A percentile compares a stretch with the other conserved stretches of the same genome.
Conservation (phyloP, 37 sponge, comb jelly and placozoan species). For the Aplysina aerophoba region DNA sequence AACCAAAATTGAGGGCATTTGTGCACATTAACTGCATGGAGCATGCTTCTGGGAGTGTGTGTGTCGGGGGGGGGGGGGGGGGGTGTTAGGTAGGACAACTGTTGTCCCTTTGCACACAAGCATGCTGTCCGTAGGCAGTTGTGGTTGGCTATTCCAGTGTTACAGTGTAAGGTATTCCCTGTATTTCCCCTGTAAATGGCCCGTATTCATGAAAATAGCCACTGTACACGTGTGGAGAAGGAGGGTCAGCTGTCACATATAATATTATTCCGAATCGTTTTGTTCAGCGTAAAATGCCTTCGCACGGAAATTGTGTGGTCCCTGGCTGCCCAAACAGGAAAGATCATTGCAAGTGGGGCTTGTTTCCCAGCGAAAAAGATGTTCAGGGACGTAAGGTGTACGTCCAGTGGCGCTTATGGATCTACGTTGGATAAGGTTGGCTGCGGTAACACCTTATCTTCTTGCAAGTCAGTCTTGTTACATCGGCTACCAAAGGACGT, state of each 20-base stretch:
- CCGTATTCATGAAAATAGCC: constrained; percentile 15
- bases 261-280: background rate
- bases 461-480: background rate
- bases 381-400: constrained; percentile 27
- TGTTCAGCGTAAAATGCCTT: constrained; percentile 14
- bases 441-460: constrained; percentile 8
- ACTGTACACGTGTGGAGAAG: constrained; percentile 17
- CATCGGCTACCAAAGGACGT: constrained; percentile 24
- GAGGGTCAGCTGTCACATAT: constrained; percentile 6
- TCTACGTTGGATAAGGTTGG: constrained; percentile 25
- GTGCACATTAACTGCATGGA: too few relatives aligned
- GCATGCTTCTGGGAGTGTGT: too few relatives aligned
- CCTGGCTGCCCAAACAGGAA: constrained; percentile 25
- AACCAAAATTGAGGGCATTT: too few relatives aligned
- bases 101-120: too few relatives aligned
- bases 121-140: too few relatives aligned
- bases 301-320: constrained; percentile 27
- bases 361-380: constrained; percentile 27
- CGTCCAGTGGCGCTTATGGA: constrained; percentile 25
- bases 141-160: too few relatives aligned
- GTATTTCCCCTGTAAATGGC: too few relatives aligned
- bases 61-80: too few relatives aligned
- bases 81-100: too few relatives aligned
- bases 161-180: too few relatives aligned
- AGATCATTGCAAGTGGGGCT: constrained; percentile 28